Base-by-base conservation (phyloP, 1,140 invertebrate species). In the Leptinotarsa defecta region DNA sequence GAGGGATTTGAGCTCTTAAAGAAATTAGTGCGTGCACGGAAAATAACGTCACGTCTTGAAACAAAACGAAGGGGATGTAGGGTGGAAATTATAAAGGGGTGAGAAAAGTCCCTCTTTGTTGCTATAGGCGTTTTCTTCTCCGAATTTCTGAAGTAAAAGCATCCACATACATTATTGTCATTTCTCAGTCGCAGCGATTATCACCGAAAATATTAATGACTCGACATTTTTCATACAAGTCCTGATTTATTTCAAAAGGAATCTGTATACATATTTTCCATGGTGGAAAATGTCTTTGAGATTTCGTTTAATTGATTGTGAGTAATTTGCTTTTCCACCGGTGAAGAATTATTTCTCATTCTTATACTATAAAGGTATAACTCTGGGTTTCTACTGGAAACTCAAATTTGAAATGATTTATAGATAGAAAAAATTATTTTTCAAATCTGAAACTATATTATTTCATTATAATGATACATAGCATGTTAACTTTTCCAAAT, bases 91-190 rank as follows among this genome's bases (percentile, higher is more conserved):
- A 81, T 81, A 79, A 80, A 83, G 81, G 82, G 81, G 82, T 77
- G 79, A 79, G 76, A 74, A 74, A 72, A 69, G 52, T 63, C 69
- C 76, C 76, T 82, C 81, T 81, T 79, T 81, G 79, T 81, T 80
- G 75, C 77, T 78, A 78, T 79, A 76, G 76, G 80, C 77, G 64
- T 70, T 74, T 75, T 77, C 81, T 74, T 79, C 79, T 79, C 78
- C 76, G 78, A 78, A 77, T 73, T 76, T 77, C 75, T 68, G 73
- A 80, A 81, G 78, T 78, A 75, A 73, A 81, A 76, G 79, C 79
- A 78, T 83, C 82, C 82, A 83, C 83, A 84, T 84, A 84, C 80
- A 84, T 84, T 84, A 84, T 84, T 84, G 82, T 84, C 83, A 84
- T 82, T 84, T 81, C 81, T 82, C 81, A 83, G 82, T 83, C 81